Conservation (phyloP, 2,888 invertebrate genomes). For the Eledona agricola region DNA sequence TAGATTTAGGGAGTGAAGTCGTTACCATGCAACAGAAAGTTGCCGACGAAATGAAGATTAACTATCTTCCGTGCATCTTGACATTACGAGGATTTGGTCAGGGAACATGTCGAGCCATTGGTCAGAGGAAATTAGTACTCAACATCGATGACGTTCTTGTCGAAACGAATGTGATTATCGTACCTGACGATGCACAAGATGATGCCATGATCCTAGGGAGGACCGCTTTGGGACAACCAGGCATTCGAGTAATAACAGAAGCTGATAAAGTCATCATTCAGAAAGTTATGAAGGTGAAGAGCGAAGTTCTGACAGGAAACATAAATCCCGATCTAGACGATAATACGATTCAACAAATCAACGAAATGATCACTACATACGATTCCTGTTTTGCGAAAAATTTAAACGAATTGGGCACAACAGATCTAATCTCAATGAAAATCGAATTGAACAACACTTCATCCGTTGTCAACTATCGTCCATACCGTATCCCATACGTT, state of each 20-base stretch:
- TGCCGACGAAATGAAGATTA: too few relatives aligned
- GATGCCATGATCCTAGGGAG: constrained; percentile 27
- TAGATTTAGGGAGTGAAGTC: too few relatives aligned
- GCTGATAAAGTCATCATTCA: constrained; percentile 12
- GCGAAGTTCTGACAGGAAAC: background rate
- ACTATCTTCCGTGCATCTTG: too few relatives aligned
- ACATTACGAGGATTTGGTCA: constrained; percentile 27
- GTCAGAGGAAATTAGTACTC: constrained; percentile 2
- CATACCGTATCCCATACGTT: background rate
- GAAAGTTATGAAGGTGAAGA: constrained; percentile 3
- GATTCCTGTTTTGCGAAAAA: too few relatives aligned
- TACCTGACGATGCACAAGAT: constrained; percentile 26
- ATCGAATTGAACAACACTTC: constrained; percentile 6
- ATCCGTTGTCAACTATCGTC: constrained; percentile 1
- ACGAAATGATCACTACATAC: too few relatives aligned
- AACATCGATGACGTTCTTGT: constrained; percentile 17
- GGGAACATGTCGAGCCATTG: constrained; percentile 23
- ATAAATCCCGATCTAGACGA: background rate
- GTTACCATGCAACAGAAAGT: too few relatives aligned
- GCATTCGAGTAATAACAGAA: constrained; percentile 14
- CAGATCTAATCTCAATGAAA: constrained; percentile 7
- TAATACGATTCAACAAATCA: too few relatives aligned
- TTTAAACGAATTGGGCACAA: constrained; percentile 2
- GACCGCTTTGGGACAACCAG: constrained; percentile 23
- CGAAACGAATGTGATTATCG: constrained; percentile 24